Percentiles rank a stretch among this genome's conserved stretches.
phyloP scores from a whole-genome alignment of 1,140 invertebrate genomes.

The Halictus rubicundus region DNA sequence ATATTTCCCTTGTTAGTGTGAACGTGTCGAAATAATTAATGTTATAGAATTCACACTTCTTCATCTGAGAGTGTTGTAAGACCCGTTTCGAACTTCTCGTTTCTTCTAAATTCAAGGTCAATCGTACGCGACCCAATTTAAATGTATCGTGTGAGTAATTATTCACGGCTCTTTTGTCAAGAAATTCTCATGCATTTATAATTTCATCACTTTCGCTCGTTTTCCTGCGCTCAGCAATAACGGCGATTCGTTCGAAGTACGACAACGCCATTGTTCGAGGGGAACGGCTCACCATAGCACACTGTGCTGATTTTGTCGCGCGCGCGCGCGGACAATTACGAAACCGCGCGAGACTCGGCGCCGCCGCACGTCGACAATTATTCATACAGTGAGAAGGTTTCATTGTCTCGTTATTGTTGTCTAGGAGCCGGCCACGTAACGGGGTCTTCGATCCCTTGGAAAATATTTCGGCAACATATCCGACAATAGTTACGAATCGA shows the following conservation, averaged over 20 bases:
- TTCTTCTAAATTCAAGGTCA: constrained; percentile 2
- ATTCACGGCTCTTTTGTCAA: constrained; percentile 9
- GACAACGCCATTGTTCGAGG: constrained; percentile 31
- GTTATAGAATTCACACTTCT: too few relatives aligned
- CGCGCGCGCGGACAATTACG: too few relatives aligned
- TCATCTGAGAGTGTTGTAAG: not conserved
- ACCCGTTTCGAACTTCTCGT: not conserved
- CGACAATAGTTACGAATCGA: not conserved
- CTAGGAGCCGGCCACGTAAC: constrained; percentile 25
- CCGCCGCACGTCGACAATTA: constrained; percentile 43
- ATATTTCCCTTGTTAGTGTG: too few relatives aligned
- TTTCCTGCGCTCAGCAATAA: constrained; percentile 40
- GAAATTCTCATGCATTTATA: constrained; percentile 11
- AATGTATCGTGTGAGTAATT: constrained; percentile 1
- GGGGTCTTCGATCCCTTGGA: constrained; percentile 27
- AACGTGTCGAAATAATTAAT: too few relatives aligned
- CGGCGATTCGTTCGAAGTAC: constrained; percentile 19
- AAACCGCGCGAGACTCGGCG: too few relatives aligned
- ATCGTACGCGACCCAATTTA: not conserved
- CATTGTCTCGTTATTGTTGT: constrained; percentile 32
- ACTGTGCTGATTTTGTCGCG: not conserved
- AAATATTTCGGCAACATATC: constrained; percentile 47
- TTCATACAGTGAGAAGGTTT: constrained; percentile 33
- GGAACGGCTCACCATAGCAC: constrained; percentile 25
- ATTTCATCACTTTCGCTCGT: constrained; percentile 32